Percentiles rank a stretch among this genome's conserved stretches.
phyloP scores from a whole-genome alignment of 2,797 vertebrate genomes.

The Hafferia zeledoni region DNA sequence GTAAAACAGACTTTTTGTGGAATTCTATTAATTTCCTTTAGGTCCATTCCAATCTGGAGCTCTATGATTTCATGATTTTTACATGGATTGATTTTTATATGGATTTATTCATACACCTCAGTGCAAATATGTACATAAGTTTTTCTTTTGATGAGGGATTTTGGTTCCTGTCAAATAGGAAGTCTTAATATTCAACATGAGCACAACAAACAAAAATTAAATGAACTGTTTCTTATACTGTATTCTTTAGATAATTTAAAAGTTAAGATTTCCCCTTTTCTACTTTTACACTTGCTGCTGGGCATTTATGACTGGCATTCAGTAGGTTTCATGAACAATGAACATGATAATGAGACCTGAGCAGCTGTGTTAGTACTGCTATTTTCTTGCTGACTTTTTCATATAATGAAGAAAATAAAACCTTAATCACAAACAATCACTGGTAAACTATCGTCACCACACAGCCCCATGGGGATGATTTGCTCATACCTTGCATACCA shows the following conservation, averaged over 20 bases:
- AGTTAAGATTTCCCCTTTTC: background rate
- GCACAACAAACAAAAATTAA: background rate
- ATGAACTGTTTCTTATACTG: background rate
- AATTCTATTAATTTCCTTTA: background rate
- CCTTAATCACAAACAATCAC: conserved; percentile 9
- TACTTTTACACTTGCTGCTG: background rate
- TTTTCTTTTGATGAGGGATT: background rate
- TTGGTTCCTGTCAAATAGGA: background rate
- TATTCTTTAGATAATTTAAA: background rate
- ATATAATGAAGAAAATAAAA: conserved; percentile 8
- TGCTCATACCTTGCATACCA: background rate
- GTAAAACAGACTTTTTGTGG: background rate
- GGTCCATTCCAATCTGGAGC: background rate
- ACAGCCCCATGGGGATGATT: background rate
- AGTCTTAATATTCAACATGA: background rate
- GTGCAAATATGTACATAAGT: background rate
- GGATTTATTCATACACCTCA: background rate
- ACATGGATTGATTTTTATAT: background rate
- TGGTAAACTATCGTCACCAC: background rate
- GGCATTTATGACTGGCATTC: conserved; percentile 7
- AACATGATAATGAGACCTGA: background rate
- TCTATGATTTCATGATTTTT: background rate
- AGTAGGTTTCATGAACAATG: conserved; percentile 18
- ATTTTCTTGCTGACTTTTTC: conserved; percentile 41
- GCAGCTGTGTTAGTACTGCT: background rate